Evolutionary conservation across 2,888 invertebrate species (phyloP).

Genomic region (Eristalis intricaria): DNA sequence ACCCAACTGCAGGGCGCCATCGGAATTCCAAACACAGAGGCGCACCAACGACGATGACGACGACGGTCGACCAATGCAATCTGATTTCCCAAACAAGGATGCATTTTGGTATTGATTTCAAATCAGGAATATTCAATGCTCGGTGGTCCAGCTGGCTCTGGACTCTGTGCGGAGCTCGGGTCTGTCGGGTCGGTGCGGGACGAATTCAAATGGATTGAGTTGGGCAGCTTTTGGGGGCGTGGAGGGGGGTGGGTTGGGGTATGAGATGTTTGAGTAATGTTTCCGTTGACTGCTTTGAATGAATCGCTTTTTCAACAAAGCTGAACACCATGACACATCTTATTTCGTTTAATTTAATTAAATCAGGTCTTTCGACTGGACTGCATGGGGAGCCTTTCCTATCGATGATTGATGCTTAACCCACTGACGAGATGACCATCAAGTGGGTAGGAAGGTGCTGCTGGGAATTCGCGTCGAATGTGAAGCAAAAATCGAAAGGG

Average conservation of each 20-base stretch:
- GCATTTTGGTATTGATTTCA: conserved; percentile 31
- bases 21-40: not conserved
- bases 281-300: not conserved
- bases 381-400: not conserved
- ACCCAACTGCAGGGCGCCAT: not conserved
- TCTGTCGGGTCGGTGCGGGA: not conserved
- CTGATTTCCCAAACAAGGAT: conserved; percentile 16
- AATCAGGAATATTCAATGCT: conserved; percentile 41
- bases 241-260: not conserved
- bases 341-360: not conserved
- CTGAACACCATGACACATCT: not conserved
- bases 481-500: too few species aligned
- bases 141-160: not conserved
- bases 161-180: too few species aligned
- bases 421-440: not conserved
- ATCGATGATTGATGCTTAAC: not conserved
- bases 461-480: too few species aligned
- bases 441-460: not conserved
- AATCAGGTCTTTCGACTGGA: not conserved
- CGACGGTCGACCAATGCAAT: conserved; percentile 7
- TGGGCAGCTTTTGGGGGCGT: not conserved
- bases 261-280: not conserved
- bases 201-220: not conserved
- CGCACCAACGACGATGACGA: not conserved
- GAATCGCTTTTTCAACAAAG: not conserved